Evolutionary conservation across 2,797 vertebrate species (phyloP), one percentile per base, ranked within the genome.

Genomic region (Pygocentrus nattereri): DNA sequence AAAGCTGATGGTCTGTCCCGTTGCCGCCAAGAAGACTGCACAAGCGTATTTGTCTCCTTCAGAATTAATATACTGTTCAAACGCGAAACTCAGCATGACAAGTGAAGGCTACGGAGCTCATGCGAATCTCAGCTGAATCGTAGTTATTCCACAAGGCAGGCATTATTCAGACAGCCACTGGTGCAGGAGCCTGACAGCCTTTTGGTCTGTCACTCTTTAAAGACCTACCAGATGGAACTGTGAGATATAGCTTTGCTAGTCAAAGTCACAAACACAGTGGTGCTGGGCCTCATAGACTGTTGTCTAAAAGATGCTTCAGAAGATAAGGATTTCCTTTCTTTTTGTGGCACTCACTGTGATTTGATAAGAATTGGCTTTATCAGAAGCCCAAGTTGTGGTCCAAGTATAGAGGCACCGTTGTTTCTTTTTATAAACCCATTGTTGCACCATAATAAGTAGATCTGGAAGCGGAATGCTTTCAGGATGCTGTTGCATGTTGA

Each of bases 41-140:
- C 75, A 79, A 68, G 83, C 65, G 73, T 83, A 85, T 87, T 85
- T 81, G 83, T 87, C 85, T 78, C 71, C 64, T 83, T 87, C 81
- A 31, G 83, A 70, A 83, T 83, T 44, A 81, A 83, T 85, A 81
- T 21, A 85, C 78, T 76, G 67, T 76, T 83, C 75, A 78, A 80
- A 78, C 65, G 7, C 69, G 75, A 47, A 83, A 79, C 76, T 13
- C 15, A 38, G 69, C 68, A 65, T 84, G 85, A 86, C 82, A 74
- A 61, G 77, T 62, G 78, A 85, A 78, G 62, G 72, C 52, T 50
- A 67, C 31, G 52, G 44, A 67, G 74, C 71, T 21, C 49, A 58
- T 58, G 78, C 56, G 50, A 72, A 44, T 67, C 69, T 38, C 34
- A 64, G 25, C 58, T 50, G 58, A 84, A 38, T 56, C 56, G 49